Conservation (phyloP, 2,113 vertebrate genomes). For the Spilogale gracilis region DNA sequence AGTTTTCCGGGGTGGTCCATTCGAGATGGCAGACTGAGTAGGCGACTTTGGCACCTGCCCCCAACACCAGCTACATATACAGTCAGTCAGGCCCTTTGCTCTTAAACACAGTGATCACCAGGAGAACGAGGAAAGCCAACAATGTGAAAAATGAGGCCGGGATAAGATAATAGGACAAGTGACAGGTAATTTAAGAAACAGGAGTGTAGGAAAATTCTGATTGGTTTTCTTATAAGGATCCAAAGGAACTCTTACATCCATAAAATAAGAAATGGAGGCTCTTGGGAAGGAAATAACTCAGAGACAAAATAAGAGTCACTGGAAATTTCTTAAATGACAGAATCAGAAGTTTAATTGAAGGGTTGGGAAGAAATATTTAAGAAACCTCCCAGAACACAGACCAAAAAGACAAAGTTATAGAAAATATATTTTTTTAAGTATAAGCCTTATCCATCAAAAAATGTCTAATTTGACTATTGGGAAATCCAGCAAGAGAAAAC, state of each 20-base stretch:
- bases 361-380: not conserved
- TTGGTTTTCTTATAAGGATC: not conserved
- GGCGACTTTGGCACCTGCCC: not conserved
- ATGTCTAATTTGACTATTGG: not conserved
- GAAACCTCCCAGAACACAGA: not conserved
- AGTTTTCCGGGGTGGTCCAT: not conserved
- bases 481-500: constrained; percentile 26
- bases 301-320: not conserved
- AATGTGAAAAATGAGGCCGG: not conserved
- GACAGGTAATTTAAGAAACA: constrained; percentile 36
- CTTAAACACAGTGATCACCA: constrained; percentile 23
- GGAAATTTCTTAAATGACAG: not conserved
- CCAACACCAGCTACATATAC: not conserved
- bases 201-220: not conserved
- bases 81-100: not conserved
- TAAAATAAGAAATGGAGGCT: not conserved
- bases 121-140: not conserved
- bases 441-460: not conserved
- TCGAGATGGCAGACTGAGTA: not conserved
- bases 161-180: not conserved
- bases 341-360: not conserved
- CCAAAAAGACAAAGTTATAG: not conserved
- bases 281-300: not conserved
- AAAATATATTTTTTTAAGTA: constrained; percentile 13
- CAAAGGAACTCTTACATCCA: not conserved